Base-by-base conservation (phyloP, 2,113 vertebrate species). In the Dicrurus megarhynchus region DNA sequence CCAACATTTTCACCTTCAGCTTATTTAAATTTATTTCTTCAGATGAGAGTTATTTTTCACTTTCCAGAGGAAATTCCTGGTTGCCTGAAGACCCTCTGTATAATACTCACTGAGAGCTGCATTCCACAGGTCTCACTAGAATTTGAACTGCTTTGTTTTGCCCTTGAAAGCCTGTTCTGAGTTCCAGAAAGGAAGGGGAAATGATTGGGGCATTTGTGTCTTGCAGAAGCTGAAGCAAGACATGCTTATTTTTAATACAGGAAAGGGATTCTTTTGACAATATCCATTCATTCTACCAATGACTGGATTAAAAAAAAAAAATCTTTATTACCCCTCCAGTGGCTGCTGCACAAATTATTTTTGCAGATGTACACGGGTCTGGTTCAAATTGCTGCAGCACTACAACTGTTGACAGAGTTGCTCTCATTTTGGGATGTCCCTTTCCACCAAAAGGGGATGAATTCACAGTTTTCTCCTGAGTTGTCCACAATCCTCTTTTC, bases 241-340 rank as follows among this genome's bases (percentile, higher is more conserved):
- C 64, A 84, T 86, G 68, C 75, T 93, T 90, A 86, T 84, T 96
- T 94, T 95, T 92, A 95, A 96, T 56, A 95, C 89, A 92, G 92
- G 86, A 96, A 96, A 95, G 59, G 68, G 88, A 84, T 89, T 92
- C 70, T 91, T 96, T 90, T 85, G 86, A 95, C 92, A 94, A 86
- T 90, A 86, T 74, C 68, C 75, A 92, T 88, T 94, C 83, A 88
- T 93, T 90, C 83, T 74, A 90, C 79, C 79, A 80, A 74, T 70
- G 79, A 74, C 76, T 74, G 68, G 75, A 87, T 90, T 84, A 42
- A 63, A 80, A 89, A 21, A 12, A 75, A 33, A 28, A 56, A 49
- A 44, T 12, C 82, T 92, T 94, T 96, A 95, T 93, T 92, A 94
- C 71, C 59, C 85, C 88, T 94, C 85, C 42, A 69, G 88, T 84